Base-by-base conservation (phyloP, 2,113 vertebrate species). In the Ochotona princeps region DNA sequence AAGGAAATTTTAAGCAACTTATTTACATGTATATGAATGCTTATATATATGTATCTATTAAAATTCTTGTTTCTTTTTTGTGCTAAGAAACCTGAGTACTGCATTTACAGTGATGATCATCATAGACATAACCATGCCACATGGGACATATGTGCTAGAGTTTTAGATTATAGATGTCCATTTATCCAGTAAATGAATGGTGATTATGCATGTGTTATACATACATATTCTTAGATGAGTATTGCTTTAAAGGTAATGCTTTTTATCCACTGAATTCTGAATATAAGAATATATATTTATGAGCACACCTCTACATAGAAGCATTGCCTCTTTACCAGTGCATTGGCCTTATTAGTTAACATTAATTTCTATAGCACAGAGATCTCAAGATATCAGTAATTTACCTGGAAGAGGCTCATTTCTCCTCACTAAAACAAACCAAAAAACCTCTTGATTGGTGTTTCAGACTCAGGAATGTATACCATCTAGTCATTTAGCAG, bases 331-430 rank as follows among this genome's bases (percentile, higher is more conserved):
- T 94, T 85, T 95, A 79, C 28, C 1, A 76, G 15, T 6, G 32
- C 13, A 32, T 10, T 28, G 6, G 20, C 8, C 60, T 1, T 78
- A 15, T 74, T 94, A 86, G 67, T 61, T 80, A 67, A 75, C 26
- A 70, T 1, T 90, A 74, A 90, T 38, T 80, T 83, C 32, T 81
- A 0, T 83, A 73, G 51, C 20, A 66, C 20, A 89, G 69, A 57
- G 84, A 92, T 88, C 26, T 87, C 72, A 82, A 60, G 93, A 69
- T 74, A 30, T 89, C 26, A 49, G 20, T 84, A 82, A 17, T 18
- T 57, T 69, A 32, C 44, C 15, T 65, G 38, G 51, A 75, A 79
- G 23, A 72, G 26, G 21, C 57, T 83, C 2, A 84, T 81, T 86
- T 75, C 30, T 87, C 8, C 63, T 74, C 18, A 15, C 11, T 79